Conservation (phyloP, 2,797 vertebrate genomes). For the Sebastes nivosus region DNA sequence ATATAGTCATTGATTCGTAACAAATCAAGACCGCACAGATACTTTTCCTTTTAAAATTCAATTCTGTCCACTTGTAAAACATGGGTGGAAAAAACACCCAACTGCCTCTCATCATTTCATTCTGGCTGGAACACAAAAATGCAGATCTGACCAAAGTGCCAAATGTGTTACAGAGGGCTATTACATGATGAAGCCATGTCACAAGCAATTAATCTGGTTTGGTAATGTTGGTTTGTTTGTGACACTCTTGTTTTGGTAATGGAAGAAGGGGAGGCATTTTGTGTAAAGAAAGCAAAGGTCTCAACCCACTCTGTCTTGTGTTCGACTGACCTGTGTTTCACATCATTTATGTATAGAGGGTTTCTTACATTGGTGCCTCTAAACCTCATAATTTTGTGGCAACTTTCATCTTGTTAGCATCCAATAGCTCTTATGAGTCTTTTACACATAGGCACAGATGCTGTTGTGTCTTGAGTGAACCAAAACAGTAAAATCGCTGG, state of each 20-base stretch:
- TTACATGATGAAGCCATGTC: background rate
- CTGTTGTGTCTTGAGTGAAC: background rate
- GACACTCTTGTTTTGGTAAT: background rate
- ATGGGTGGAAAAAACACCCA: background rate
- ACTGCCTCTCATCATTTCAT: background rate
- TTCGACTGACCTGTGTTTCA: background rate
- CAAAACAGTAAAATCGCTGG: background rate
- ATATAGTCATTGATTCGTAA: constrained; percentile 49
- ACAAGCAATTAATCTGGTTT: background rate
- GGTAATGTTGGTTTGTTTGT: background rate
- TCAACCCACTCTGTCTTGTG: background rate
- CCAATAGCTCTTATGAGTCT: background rate
- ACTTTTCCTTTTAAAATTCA: background rate
- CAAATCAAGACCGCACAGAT: constrained; percentile 29
- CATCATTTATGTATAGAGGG: background rate
- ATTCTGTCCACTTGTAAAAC: constrained; percentile 2
- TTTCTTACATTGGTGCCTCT: background rate
- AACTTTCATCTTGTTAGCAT: background rate
- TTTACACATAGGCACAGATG: background rate
- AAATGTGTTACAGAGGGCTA: background rate
- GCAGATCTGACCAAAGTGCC: background rate
- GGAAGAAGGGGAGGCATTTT: background rate
- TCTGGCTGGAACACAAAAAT: background rate
- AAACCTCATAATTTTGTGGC: background rate
- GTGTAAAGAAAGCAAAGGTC: background rate